These are phyloP conservation scores for Amia ocellicauda DNA, from an alignment of 2,113 vertebrate genomes.

Conservation along the genomic window DNA sequence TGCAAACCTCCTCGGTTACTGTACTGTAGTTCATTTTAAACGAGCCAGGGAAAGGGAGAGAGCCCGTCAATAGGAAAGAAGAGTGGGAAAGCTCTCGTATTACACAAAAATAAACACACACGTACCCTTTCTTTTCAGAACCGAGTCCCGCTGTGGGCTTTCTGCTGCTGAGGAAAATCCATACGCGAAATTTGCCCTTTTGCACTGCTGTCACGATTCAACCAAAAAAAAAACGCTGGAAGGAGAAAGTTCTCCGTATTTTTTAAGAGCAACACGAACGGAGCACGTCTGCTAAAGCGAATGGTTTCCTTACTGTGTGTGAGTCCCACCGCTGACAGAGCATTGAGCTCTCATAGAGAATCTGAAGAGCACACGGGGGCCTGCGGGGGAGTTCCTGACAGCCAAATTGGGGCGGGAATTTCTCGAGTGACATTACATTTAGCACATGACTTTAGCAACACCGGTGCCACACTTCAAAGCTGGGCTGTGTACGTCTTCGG, in stretches of 20 bases:
- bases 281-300: conserved; percentile 12
- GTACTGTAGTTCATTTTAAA: too few relatives aligned
- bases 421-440: conserved; percentile 26
- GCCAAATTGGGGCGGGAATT: conserved; percentile 37
- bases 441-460: conserved; percentile 12
- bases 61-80: not conserved
- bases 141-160: not conserved
- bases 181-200: conserved; percentile 15
- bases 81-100: conserved; percentile 3
- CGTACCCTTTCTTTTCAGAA: conserved; percentile 27
- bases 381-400: conserved; percentile 31
- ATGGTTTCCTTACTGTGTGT: conserved; percentile 12
- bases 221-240: not conserved
- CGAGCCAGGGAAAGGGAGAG: not conserved
- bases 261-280: conserved; percentile 6
- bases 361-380: conserved; percentile 18
- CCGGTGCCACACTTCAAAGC: not conserved
- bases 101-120: conserved; percentile 3
- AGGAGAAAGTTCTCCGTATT: conserved; percentile 11
- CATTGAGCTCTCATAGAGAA: conserved; percentile 9
- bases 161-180: conserved; percentile 16
- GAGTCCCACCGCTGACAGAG: not conserved
- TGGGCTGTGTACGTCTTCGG: not conserved
- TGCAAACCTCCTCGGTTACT: not conserved
- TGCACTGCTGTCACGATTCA: conserved; percentile 9